These are phyloP conservation scores for Rhynchonycteris naso DNA, from an alignment of 2,797 vertebrate species.

Conservation along the genomic window DNA sequence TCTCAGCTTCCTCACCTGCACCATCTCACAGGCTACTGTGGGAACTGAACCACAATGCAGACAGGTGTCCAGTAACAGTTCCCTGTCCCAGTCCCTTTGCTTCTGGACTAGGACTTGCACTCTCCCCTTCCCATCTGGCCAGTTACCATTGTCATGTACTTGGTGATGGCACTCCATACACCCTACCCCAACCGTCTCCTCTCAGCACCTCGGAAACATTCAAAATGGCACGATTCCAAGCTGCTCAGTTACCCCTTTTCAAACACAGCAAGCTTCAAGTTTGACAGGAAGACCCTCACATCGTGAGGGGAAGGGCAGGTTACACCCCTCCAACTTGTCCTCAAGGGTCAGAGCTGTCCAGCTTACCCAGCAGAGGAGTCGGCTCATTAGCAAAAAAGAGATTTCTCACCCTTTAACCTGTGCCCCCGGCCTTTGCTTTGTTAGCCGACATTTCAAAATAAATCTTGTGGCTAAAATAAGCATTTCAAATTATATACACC, in stretches of 20 bases:
- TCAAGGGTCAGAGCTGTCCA: not conserved
- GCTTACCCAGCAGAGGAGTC: not conserved
- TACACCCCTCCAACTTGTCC: not conserved
- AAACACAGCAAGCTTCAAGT: not conserved
- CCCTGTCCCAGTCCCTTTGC: not conserved
- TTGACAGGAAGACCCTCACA: not conserved
- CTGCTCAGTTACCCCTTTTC: not conserved
- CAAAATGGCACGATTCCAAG: not conserved
- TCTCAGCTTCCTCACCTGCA: not conserved
- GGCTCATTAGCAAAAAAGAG: not conserved
- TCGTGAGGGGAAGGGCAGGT: not conserved
- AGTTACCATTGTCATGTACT: not conserved
- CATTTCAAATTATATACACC: not conserved
- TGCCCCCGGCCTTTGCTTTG: not conserved
- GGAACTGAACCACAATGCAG: not conserved
- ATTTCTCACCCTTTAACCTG: conserved; percentile 29
- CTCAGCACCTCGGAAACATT: not conserved
- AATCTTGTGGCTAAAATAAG: conserved; percentile 46
- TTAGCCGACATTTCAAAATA: conserved; percentile 54
- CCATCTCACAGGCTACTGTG: not conserved
- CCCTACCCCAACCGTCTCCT: not conserved
- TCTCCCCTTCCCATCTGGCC: not conserved
- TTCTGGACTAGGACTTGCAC: not conserved
- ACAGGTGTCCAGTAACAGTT: not conserved
- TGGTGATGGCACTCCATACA: too few relatives aligned